A percentile compares a stretch with the other conserved stretches of the same genome.
These are phyloP conservation scores for Pongo pygmaeus DNA, from an alignment of 2,113 vertebrate genomes.

Conservation along the genomic window DNA sequence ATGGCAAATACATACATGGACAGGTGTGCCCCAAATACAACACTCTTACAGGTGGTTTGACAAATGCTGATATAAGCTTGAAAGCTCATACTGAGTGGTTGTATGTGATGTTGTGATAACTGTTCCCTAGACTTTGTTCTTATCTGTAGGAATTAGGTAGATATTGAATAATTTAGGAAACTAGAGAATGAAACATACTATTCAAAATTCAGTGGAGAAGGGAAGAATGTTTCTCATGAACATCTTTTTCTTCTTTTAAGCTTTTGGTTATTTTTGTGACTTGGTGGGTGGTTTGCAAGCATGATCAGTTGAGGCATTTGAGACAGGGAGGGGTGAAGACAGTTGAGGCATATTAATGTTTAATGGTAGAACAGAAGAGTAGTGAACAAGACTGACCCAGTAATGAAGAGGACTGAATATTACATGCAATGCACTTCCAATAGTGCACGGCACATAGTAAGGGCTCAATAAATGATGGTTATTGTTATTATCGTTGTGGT, in stretches of 20 bases:
- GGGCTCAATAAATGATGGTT: not conserved
- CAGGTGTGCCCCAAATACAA: not conserved
- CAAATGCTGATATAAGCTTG: not conserved
- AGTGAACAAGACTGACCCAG: not conserved
- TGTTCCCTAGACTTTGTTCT: slow-evolving; percentile 86
- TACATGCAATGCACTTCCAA: not conserved
- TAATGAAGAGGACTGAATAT: not conserved
- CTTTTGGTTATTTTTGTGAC: slow-evolving; percentile 34
- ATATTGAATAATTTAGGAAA: not conserved
- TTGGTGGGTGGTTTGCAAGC: not conserved
- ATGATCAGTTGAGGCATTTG: not conserved
- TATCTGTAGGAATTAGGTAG: slow-evolving; percentile 71
- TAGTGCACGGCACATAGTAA: not conserved
- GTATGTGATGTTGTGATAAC: not conserved
- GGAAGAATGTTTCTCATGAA: not conserved
- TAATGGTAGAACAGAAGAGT: not conserved
- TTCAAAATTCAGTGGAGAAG: slow-evolving; percentile 16
- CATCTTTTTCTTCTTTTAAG: not conserved
- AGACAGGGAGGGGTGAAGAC: not conserved
- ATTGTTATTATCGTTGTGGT: not conserved
- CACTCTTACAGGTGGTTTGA: not conserved
- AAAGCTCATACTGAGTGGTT: not conserved
- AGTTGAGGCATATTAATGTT: not conserved
- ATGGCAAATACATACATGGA: not conserved
- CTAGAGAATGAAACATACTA: not conserved